Conservation (phyloP, 2,797 vertebrate species). For the Clamator glandarius region DNA sequence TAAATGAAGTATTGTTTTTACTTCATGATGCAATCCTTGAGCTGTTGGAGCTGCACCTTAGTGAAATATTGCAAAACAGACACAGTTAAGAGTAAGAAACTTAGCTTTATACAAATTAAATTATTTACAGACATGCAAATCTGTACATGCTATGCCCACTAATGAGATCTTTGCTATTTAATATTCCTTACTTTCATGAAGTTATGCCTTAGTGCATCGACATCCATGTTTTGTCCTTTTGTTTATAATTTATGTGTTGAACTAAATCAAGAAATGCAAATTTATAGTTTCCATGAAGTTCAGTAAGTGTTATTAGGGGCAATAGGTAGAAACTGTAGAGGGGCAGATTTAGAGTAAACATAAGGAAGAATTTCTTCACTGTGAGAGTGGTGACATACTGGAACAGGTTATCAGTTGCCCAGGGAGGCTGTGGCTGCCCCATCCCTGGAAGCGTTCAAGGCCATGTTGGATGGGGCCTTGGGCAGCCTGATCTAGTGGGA, state of each 20-base stretch:
- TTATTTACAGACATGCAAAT: constrained; percentile 19
- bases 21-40: neutral
- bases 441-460: no score
- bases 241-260: neutral
- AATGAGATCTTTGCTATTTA: constrained; percentile 1
- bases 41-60: constrained; percentile 18
- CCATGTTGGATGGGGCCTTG: no score
- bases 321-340: no score
- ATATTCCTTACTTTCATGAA: constrained; percentile 10
- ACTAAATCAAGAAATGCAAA: neutral
- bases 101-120: constrained; percentile 3
- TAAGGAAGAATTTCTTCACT: no score
- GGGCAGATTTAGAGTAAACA: no score
- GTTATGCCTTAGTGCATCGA: neutral
- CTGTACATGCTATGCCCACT: neutral
- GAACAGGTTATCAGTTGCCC: no score
- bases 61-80: constrained; percentile 13
- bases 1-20: constrained; percentile 46
- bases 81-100: constrained; percentile 18
- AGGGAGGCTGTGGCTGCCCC: no score
- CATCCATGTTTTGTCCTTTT: neutral
- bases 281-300: neutral
- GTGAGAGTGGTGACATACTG: no score
- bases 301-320: neutral
- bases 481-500: no score